phyloP scores from a whole-genome alignment of 2,888 invertebrate species.

The Diplolepis rosae region DNA sequence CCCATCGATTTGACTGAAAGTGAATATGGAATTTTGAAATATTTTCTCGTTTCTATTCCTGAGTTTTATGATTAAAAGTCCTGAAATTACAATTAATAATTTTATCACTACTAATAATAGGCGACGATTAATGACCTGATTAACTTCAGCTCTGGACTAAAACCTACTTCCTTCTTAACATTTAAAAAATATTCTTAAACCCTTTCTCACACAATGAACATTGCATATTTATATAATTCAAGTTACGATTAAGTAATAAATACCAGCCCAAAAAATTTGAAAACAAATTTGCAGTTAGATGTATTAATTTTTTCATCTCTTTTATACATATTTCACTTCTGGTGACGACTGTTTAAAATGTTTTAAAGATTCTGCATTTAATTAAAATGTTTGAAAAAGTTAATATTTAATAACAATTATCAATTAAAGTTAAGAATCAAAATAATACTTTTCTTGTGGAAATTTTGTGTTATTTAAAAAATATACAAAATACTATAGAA shows the following conservation, averaged over 20 bases:
- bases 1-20: neutral
- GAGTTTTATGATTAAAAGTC: neutral
- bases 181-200: neutral
- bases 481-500: neutral
- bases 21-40: neutral
- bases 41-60: neutral
- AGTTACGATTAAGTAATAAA: no score
- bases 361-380: no score
- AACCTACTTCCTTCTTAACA: neutral
- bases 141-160: neutral
- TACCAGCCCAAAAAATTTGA: no score
- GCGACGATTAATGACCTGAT: neutral
- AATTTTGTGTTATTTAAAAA: neutral
- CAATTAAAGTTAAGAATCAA: neutral
- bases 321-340: no score
- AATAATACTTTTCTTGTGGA: neutral
- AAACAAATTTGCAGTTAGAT: no score
- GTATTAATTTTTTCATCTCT: no score
- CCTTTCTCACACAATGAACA: neutral
- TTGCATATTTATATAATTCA: neutral
- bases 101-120: neutral
- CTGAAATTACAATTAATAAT: neutral
- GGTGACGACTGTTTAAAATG: no score
- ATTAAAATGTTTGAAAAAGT: no score
- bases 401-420: neutral